Conservation (phyloP, 2,113 vertebrate genomes). For the Isichthys henryi region DNA sequence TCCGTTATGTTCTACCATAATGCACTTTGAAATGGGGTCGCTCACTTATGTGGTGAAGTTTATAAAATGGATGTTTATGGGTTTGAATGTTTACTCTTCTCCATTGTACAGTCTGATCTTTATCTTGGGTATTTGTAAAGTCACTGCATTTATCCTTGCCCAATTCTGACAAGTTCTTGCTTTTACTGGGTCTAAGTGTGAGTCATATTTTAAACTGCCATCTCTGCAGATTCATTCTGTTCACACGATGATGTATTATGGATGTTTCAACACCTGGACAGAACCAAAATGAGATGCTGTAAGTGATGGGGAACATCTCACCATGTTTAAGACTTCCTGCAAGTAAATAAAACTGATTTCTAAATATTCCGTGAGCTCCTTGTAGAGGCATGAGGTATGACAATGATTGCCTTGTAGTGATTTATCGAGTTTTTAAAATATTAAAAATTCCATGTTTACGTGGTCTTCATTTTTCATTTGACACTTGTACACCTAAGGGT, state of each 20-base stretch:
- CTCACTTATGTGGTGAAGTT: slow-evolving; percentile 1
- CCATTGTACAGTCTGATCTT: background rate
- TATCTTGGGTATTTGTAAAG: background rate
- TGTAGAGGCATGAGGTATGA: background rate
- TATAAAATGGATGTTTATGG: background rate
- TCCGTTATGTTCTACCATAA: background rate
- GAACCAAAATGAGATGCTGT: background rate
- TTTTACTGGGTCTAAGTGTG: background rate
- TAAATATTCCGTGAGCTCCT: background rate
- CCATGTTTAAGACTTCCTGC: background rate
- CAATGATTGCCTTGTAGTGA: background rate
- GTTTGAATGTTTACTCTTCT: background rate
- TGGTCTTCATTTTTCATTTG: background rate
- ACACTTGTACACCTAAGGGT: background rate
- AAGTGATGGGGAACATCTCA: background rate
- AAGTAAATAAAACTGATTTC: slow-evolving; percentile 6
- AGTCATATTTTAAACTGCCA: background rate
- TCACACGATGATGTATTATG: slow-evolving; percentile 2
- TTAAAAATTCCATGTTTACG: background rate
- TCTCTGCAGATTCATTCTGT: background rate
- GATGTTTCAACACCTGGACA: slow-evolving; percentile 9
- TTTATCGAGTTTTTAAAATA: background rate
- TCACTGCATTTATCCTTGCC: background rate
- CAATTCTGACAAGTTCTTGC: background rate
- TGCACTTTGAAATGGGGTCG: background rate